Conservation (phyloP, 2,888 invertebrate genomes). For the Ectemnius lituratus region DNA sequence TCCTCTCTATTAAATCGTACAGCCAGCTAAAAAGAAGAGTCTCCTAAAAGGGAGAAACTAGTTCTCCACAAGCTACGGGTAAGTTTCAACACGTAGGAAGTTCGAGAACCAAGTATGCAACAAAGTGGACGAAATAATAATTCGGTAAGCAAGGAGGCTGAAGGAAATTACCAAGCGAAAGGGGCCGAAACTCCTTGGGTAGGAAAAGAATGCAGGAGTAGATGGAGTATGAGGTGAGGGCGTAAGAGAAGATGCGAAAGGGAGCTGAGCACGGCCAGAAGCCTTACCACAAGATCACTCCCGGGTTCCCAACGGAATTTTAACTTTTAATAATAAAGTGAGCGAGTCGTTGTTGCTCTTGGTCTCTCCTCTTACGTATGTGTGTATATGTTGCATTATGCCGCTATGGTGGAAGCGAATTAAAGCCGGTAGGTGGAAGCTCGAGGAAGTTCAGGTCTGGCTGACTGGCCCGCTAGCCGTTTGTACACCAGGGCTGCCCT, state of each 20-base stretch:
- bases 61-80: neutral
- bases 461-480: constrained; percentile 1
- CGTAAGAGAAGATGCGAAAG: constrained; percentile 3
- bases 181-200: constrained; percentile 59
- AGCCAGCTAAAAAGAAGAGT: neutral
- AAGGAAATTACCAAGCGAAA: constrained; percentile 26
- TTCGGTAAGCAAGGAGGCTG: constrained; percentile 4
- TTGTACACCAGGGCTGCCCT: neutral
- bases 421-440: constrained; percentile 57
- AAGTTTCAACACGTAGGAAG: neutral
- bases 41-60: neutral
- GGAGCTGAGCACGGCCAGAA: constrained; percentile 16
- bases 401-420: constrained; percentile 51
- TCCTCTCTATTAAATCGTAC: neutral
- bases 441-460: constrained; percentile 29
- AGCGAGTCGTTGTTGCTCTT: constrained; percentile 63
- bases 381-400: constrained; percentile 67
- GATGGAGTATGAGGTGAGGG: neutral
- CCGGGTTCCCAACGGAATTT: constrained; percentile 69
- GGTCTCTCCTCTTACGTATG: no score
- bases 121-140: neutral
- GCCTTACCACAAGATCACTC: constrained; percentile 62
- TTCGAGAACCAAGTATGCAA: neutral
- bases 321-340: constrained; percentile 76
- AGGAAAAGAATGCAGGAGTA: constrained; percentile 9